These are phyloP conservation scores for Phengaris arion DNA, from an alignment of 2,888 invertebrate species.

Conservation along the genomic window DNA sequence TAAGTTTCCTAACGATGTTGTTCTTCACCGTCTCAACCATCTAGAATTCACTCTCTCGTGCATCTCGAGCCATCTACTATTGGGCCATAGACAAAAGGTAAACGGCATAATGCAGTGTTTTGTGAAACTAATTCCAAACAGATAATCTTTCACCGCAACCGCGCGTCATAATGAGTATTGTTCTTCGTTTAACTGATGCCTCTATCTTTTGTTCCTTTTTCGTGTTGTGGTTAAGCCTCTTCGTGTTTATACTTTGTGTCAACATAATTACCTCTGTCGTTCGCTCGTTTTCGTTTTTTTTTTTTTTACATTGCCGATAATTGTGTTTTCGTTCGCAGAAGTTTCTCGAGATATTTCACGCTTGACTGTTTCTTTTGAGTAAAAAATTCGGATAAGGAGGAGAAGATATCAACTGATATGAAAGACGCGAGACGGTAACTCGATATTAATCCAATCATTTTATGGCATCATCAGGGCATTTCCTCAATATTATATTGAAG, in stretches of 20 bases:
- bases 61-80: neutral
- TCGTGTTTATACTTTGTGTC: constrained; percentile 26
- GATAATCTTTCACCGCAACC: constrained; percentile 49
- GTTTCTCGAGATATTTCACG: neutral
- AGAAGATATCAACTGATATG: neutral
- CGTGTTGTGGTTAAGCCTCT: constrained; percentile 30
- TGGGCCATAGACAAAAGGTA: too few relatives aligned
- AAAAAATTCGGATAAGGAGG: neutral
- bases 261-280: constrained; percentile 22
- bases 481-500: too few relatives aligned
- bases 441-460: neutral
- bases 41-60: neutral
- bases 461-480: too few relatives aligned
- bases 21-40: neutral
- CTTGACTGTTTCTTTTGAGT: neutral
- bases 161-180: constrained; percentile 39
- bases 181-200: constrained; percentile 32
- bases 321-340: constrained; percentile 4
- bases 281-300: neutral
- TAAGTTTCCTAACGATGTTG: too few relatives aligned
- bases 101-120: constrained; percentile 44
- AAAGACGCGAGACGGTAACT: neutral
- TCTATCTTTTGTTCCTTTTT: constrained; percentile 34
- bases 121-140: constrained; percentile 51
- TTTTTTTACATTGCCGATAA: neutral